A percentile compares a stretch with the other conserved stretches of the same genome.
Conservation (phyloP, 1,140 invertebrate species). For the Bombus waltoni region DNA sequence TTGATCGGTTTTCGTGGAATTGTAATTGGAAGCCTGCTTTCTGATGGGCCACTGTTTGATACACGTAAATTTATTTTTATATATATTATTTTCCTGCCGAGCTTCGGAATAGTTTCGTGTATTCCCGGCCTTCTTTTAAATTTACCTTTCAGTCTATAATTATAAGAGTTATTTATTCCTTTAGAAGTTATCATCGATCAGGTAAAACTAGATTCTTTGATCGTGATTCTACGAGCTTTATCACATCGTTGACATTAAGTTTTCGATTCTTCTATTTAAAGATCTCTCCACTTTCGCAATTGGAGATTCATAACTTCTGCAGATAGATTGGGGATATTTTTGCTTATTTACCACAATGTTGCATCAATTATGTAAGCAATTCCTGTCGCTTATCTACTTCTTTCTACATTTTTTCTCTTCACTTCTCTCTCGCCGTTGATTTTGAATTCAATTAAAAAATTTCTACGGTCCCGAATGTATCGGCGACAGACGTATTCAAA, state of each 20-base stretch:
- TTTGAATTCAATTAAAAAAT: not conserved
- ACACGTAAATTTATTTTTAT: not conserved
- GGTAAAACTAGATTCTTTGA: not conserved
- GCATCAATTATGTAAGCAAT: too few species aligned
- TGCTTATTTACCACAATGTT: not conserved
- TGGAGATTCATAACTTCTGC: not conserved
- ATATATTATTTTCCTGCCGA: not conserved
- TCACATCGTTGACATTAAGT: not conserved
- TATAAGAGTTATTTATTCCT: not conserved
- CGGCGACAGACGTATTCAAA: not conserved
- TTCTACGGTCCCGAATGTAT: not conserved
- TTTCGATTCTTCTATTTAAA: not conserved
- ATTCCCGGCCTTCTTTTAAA: not conserved
- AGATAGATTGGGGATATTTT: not conserved
- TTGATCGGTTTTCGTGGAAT: constrained; percentile 17
- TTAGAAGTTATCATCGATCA: not conserved
- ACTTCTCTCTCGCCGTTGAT: not conserved
- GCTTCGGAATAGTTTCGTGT: not conserved
- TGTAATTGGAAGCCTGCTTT: not conserved
- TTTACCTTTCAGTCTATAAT: not conserved
- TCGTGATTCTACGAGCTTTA: not conserved
- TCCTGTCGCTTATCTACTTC: too few species aligned
- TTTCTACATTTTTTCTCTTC: not conserved
- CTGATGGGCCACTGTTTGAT: not conserved
- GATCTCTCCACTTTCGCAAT: not conserved